Base-by-base conservation (phyloP, 1,140 invertebrate species). In the Anadara kagoshimensis region DNA sequence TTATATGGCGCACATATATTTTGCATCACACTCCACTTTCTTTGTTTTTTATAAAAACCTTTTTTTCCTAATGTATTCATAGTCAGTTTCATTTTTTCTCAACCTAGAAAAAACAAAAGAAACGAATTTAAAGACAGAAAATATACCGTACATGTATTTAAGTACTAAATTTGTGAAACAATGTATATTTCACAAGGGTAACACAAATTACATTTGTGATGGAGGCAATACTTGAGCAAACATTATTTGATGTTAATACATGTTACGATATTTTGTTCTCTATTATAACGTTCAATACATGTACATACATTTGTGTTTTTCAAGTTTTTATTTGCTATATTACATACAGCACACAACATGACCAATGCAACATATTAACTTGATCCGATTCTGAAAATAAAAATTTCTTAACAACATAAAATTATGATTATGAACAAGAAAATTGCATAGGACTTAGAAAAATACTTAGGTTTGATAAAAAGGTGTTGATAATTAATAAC, bases 11-110 rank as follows among this genome's bases (percentile, higher is more conserved):
- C 24, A 57, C 18, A 26, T 20, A 24, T 2, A 57, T 20, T 57
- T 57, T 5, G 54, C 54, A 57, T 20, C 29, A 26, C 54, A 57
- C 11, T 26, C 54, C 5, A 57, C 54, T 57, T 57, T 57, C 29
- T 57, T 57, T 8, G 18, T 57, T 7, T 5, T 57, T 26, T 57
- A 26, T 22, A 57, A 26, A 26, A 57, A 57, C 24, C 20, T 26
- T 5, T 57, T 7, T 57, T n/a, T n/a, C n/a, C 24, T 16, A 26
- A 4, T 57, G 24, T 8, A 10, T 26, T 20, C 29, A 26, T 11
- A 26, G 54, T 11, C 29, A 20, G 29, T 26, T 26, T 24, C 29
- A 20, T 7, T 57, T 22, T 5, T 10, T 26, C 29, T 22, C 24
- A 24, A 16, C 29, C 54, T 57, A 57, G 22, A 57, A 57, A 20